Percentiles rank a stretch among this genome's conserved stretches.
Evolutionary conservation across 53 echinoderm and acorn worm genomes (phyloP).

Genomic region (Paracentrotus lividus): DNA sequence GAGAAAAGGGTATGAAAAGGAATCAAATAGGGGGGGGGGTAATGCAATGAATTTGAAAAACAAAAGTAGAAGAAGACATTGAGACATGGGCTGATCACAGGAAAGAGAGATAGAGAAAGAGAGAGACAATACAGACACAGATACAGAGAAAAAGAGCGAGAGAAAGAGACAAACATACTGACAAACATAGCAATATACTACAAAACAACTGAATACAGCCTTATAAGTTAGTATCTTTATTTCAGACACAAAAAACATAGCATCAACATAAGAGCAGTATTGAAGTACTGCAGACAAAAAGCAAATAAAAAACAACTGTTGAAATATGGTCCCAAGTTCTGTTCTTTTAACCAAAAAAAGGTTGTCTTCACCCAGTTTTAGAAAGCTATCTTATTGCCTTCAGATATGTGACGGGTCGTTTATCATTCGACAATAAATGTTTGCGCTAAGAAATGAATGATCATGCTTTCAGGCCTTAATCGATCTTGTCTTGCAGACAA

Average conservation of each 20-base stretch:
- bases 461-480: background rate
- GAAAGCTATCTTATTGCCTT: background rate
- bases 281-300: background rate
- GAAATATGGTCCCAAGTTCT: background rate
- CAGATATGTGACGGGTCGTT: background rate
- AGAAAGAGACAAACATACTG: background rate
- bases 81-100: too few species aligned
- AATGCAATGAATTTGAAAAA: too few species aligned
- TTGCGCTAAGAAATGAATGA: conserved; percentile 1
- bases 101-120: background rate
- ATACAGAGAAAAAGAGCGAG: background rate
- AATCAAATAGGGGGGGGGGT: background rate
- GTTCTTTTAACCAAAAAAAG: background rate
- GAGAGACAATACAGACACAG: background rate
- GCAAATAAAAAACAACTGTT: background rate
- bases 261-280: background rate
- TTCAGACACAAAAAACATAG: background rate
- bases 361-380: background rate
- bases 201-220: background rate
- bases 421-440: background rate
- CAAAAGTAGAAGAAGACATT: too few species aligned
- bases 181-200: background rate
- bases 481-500: background rate
- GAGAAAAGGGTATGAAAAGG: background rate
- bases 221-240: background rate